Base-by-base conservation (phyloP, 2,888 invertebrate genomes). In the Platycnemis pennipes region DNA sequence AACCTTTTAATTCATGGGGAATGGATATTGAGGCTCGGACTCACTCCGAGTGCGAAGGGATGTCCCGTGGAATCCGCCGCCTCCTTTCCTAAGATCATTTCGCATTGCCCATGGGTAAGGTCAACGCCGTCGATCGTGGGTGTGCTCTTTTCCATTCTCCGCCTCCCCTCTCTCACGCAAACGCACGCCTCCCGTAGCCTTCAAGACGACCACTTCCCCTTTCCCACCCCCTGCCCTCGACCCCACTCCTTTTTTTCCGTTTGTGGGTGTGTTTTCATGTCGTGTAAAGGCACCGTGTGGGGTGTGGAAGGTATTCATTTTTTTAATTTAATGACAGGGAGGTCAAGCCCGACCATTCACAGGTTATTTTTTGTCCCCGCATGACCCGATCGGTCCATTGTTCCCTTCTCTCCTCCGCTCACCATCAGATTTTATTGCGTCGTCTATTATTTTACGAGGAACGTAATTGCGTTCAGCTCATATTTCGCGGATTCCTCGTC, bases 301-400 rank as follows among this genome's bases (percentile, higher is more conserved):
- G 5, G 63, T 26, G n/a, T 1, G 69, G 69, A 37, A 77, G 77
- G 37, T 3, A 5, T 1, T 0, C 7, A 63, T 63, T 63, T 77
- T 77, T 77, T 77, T 77, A 16, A 77, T 77, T 77, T 77, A 77
- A 77, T 77, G 37, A 13, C 77, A 26, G 31, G 77, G 77, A 77
- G 77, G 77, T 77, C 77, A 77, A 77, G n/a, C 37, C 77, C 77
- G 37, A 37, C 37, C 77, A 77, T 77, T 77, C 37, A 37, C 37
- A 37, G 8, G 31, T 77, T n/a, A n/a, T n/a, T 77, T 37, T 77
- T 26, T 37, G 11, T 37, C 37, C 77, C 37, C 37, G 77, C 77
- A 37, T 11, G 11, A 77, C 77, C 77, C 77, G 77, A 77, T 77
- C 37, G 77, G 77, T 77, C 31, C 77, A 31, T 77, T 37, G 77